Evolutionary conservation across 1,140 invertebrate genomes (phyloP).

Genomic region (Drosophila teissieri): DNA sequence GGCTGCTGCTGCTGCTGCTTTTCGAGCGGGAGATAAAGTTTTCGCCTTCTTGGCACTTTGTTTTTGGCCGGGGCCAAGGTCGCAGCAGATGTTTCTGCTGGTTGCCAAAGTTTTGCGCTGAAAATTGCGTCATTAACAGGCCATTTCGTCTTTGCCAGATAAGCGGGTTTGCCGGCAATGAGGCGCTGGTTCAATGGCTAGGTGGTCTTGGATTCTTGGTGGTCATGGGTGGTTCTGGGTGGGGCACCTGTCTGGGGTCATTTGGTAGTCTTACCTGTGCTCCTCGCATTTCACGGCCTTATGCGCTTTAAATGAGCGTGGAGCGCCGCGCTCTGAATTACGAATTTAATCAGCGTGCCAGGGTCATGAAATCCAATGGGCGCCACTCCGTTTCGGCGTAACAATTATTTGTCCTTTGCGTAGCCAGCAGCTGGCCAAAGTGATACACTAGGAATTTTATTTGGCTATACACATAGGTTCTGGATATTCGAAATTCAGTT

Average conservation of each 20-base stretch:
- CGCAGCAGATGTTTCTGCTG: conserved; percentile 37
- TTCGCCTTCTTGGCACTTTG: conserved; percentile 55
- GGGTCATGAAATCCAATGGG: conserved; percentile 52
- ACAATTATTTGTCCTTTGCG: conserved; percentile 47
- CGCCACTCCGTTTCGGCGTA: conserved; percentile 30
- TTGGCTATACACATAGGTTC: background rate
- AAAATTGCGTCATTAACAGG: conserved; percentile 81
- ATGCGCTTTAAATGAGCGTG: conserved; percentile 72
- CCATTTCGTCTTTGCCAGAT: conserved; percentile 62
- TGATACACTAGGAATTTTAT: background rate
- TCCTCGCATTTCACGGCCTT: conserved; percentile 62
- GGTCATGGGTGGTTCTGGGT: background rate
- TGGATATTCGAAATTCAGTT: no score
- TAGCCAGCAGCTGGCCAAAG: background rate
- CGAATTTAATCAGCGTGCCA: conserved; percentile 63
- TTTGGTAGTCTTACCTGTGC: conserved; percentile 61
- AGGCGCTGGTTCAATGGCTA: conserved; percentile 2
- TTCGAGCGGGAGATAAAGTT: conserved; percentile 33
- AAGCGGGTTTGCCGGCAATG: conserved; percentile 34
- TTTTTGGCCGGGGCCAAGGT: conserved; percentile 47
- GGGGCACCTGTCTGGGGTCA: conserved; percentile 39
- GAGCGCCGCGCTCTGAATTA: conserved; percentile 50
- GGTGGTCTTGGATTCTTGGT: background rate
- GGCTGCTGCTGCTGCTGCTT: conserved; percentile 18
- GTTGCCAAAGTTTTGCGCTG: conserved; percentile 54